phyloP scores from a whole-genome alignment of 2,797 vertebrate genomes.

The Ctenochaetus hawaiiensis region DNA sequence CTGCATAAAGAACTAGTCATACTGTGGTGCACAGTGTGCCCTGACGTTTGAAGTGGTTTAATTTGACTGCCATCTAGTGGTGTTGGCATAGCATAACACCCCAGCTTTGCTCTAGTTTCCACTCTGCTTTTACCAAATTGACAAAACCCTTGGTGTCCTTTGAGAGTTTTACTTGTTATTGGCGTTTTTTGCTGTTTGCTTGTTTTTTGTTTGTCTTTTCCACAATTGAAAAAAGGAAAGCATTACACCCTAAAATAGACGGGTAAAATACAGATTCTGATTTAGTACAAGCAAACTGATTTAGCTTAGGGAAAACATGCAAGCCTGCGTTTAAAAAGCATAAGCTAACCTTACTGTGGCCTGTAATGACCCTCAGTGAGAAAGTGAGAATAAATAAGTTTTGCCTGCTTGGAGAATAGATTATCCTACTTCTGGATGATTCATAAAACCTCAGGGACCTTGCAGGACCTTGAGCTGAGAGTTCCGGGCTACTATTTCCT shows the following conservation, averaged over 20 bases:
- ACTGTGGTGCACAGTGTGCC: too few relatives aligned
- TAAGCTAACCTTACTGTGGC: not conserved
- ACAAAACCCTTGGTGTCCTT: not conserved
- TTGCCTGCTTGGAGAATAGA: slow-evolving; percentile 5
- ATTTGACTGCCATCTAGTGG: slow-evolving; percentile 30
- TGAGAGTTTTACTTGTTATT: not conserved
- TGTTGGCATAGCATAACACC: not conserved
- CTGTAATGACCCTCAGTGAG: not conserved
- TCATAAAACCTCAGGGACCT: slow-evolving; percentile 22
- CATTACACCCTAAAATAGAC: too few relatives aligned
- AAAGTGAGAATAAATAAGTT: not conserved
- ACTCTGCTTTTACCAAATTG: not conserved
- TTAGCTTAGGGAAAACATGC: not conserved
- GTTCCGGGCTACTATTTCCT: not conserved
- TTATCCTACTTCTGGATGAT: not conserved
- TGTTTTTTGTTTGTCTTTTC: not conserved
- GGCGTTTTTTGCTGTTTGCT: not conserved
- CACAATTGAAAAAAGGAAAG: not conserved
- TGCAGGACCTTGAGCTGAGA: not conserved
- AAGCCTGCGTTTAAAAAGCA: not conserved
- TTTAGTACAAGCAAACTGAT: not conserved
- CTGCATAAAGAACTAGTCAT: too few relatives aligned
- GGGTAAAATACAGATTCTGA: too few relatives aligned
- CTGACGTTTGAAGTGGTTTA: not conserved
- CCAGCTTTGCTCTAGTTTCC: not conserved